Evolutionary conservation across 2,113 vertebrate genomes (phyloP).

Genomic region (Noctilio leporinus): DNA sequence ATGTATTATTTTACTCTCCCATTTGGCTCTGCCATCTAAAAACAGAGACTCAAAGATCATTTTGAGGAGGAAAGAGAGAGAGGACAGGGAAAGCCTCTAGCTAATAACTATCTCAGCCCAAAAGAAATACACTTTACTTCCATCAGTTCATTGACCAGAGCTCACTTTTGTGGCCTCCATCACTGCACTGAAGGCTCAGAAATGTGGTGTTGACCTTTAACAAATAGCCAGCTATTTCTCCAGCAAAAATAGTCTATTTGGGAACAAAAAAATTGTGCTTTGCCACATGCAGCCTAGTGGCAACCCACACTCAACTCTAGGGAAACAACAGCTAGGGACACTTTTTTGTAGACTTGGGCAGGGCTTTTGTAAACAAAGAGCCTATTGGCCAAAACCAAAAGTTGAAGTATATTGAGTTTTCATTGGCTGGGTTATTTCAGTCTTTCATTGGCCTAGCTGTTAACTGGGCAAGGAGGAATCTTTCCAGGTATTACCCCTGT

Average conservation of each 20-base stretch:
- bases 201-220: not conserved
- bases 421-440: not conserved
- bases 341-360: not conserved
- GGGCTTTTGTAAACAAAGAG: not conserved
- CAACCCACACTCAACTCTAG: not conserved
- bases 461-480: not conserved
- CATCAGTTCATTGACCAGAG: not conserved
- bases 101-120: not conserved
- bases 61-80: not conserved
- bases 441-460: not conserved
- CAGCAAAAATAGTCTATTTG: not conserved
- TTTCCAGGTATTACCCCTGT: not conserved
- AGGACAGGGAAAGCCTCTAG: not conserved
- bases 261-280: not conserved
- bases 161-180: not conserved
- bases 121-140: not conserved
- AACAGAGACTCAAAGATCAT: not conserved
- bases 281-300: not conserved
- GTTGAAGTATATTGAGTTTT: not conserved
- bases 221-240: not conserved
- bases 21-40: not conserved
- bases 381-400: not conserved
- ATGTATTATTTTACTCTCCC: not conserved
- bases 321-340: not conserved
- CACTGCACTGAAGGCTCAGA: not conserved